Conservation (phyloP, 2,888 invertebrate genomes). For the Papilio protenor region DNA sequence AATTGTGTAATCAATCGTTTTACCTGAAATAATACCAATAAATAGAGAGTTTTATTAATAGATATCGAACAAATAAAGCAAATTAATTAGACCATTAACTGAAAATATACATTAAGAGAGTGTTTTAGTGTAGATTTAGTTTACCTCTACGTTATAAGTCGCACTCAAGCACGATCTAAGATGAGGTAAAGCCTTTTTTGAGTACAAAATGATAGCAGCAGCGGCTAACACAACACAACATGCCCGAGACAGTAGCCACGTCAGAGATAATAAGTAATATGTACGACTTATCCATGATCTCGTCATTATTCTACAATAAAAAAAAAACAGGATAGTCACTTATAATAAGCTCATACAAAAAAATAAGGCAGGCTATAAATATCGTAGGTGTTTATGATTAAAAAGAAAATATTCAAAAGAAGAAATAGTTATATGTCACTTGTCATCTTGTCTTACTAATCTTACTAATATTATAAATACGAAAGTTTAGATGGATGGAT, state of each 20-base stretch:
- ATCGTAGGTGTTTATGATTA: too few species aligned
- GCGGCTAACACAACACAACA: slow-evolving; percentile 86
- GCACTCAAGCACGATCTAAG: slow-evolving; percentile 78
- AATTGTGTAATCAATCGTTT: slow-evolving; percentile 85
- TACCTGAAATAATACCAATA: slow-evolving; percentile 69
- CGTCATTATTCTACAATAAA: slow-evolving; percentile 54
- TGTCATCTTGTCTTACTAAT: too few species aligned
- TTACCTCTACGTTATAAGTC: slow-evolving; percentile 85
- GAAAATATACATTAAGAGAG: background rate
- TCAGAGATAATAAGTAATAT: slow-evolving; percentile 87
- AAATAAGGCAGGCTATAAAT: too few species aligned
- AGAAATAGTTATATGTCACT: too few species aligned
- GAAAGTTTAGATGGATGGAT: too few species aligned
- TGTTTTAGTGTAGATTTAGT: background rate
- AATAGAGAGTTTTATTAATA: background rate
- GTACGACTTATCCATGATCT: slow-evolving; percentile 71
- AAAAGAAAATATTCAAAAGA: too few species aligned
- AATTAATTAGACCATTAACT: background rate
- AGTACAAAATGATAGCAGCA: slow-evolving; percentile 83
- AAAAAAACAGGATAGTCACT: background rate
- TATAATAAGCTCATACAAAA: background rate
- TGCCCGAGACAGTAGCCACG: slow-evolving; percentile 86
- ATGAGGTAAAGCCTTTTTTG: slow-evolving; percentile 74
- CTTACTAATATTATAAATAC: too few species aligned
- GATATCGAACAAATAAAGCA: background rate